Conservation (phyloP, 2,113 vertebrate genomes). For the Neogobius melanostomus region DNA sequence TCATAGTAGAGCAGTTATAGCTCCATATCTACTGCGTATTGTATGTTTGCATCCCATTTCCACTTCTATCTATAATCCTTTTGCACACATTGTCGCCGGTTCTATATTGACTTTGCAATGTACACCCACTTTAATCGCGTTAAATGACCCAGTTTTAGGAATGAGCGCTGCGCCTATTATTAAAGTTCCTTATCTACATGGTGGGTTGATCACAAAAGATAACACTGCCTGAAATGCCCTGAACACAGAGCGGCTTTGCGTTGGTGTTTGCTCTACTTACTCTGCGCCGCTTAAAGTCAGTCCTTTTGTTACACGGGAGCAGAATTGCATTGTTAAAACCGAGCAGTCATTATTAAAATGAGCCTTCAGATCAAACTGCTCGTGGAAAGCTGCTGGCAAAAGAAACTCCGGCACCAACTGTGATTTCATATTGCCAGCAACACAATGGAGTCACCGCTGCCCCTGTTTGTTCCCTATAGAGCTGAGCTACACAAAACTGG, state of each 20-base stretch:
- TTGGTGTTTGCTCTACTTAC: conserved; percentile 10
- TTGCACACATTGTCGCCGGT: not conserved
- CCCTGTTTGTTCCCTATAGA: conserved; percentile 4
- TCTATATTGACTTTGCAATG: conserved; percentile 1
- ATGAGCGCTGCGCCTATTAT: not conserved
- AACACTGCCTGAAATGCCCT: not conserved
- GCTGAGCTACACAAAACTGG: conserved; percentile 12
- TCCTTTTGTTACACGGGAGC: not conserved
- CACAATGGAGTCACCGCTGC: not conserved
- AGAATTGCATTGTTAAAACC: conserved; percentile 1
- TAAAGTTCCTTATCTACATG: not conserved
- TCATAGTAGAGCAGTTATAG: too few relatives aligned
- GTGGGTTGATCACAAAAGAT: conserved; percentile 12
- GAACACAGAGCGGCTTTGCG: not conserved
- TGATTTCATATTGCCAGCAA: conserved; percentile 2
- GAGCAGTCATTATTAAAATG: conserved; percentile 18
- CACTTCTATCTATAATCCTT: not conserved
- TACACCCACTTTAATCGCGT: not conserved
- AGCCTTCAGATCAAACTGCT: conserved; percentile 10
- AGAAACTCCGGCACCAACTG: not conserved
- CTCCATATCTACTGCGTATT: not conserved
- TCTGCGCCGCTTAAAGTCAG: not conserved
- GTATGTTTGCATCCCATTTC: not conserved
- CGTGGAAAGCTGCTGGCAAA: conserved; percentile 5
- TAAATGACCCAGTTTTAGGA: conserved; percentile 9